These are phyloP conservation scores for Tetramorium simillimum DNA, from an alignment of 1,140 invertebrate species.

Conservation along the genomic window DNA sequence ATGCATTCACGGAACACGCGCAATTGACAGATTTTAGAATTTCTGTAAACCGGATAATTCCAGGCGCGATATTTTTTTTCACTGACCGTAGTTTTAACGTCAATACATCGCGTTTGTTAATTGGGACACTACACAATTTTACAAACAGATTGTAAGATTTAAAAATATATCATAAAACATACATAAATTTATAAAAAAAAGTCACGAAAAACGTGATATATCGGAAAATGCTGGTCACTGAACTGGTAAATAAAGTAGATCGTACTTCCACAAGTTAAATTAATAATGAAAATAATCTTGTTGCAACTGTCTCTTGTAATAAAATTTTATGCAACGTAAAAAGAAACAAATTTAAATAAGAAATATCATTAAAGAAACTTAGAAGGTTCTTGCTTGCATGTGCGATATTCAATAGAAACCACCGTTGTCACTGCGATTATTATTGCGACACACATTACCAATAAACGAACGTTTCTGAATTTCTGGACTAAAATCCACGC, in stretches of 20 bases:
- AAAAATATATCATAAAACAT: not conserved
- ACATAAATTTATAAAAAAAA: not conserved
- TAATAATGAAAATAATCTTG: not conserved
- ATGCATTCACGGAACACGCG: constrained; percentile 12
- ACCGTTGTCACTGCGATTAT: not conserved
- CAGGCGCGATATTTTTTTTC: not conserved
- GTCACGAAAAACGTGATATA: no score
- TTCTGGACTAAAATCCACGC: constrained; percentile 14
- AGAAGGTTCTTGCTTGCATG: no score
- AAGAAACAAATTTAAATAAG: not conserved
- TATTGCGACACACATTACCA: constrained; percentile 14
- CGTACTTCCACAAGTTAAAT: not conserved
- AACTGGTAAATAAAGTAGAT: constrained; percentile 17
- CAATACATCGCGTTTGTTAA: constrained; percentile 19
- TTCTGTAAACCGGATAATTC: constrained; percentile 28
- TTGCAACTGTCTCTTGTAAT: not conserved
- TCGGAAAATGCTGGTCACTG: not conserved
- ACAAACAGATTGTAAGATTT: not conserved
- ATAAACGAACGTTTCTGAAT: not conserved
- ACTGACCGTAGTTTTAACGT: constrained; percentile 14
- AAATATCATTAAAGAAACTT: not conserved
- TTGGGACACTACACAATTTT: constrained; percentile 4
- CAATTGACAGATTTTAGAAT: constrained; percentile 55
- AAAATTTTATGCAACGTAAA: not conserved
- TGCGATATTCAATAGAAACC: not conserved